Percentiles rank a stretch among this genome's conserved stretches.
Evolutionary conservation across 2,888 invertebrate species (phyloP).

Genomic region (Nebria brevicollis): DNA sequence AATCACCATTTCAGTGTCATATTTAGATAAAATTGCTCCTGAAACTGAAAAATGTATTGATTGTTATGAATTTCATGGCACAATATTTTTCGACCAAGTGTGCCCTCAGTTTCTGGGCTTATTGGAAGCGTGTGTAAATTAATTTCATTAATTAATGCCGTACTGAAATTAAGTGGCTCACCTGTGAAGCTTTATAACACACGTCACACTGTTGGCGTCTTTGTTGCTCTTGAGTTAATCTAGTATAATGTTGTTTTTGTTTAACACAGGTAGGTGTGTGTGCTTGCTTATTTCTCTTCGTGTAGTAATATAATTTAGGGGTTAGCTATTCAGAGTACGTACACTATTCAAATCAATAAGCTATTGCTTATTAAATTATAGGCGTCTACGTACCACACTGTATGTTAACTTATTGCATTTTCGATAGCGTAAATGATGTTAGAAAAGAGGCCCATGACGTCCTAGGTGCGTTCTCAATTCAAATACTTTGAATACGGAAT

Average conservation of each 20-base stretch:
- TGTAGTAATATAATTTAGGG: constrained; percentile 13
- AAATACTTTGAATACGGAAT: too few species aligned
- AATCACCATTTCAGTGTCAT: too few species aligned
- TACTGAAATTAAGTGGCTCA: constrained; percentile 54
- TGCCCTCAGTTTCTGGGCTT: constrained; percentile 51
- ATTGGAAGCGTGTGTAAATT: constrained; percentile 56
- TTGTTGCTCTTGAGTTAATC: not conserved
- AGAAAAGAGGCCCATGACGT: too few species aligned
- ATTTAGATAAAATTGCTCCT: too few species aligned
- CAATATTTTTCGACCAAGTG: constrained; percentile 29
- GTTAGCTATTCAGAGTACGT: constrained; percentile 19
- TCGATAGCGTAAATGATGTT: too few species aligned
- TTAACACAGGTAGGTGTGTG: not conserved
- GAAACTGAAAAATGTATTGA: too few species aligned
- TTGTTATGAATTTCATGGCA: constrained; percentile 8
- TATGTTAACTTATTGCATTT: too few species aligned
- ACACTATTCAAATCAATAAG: constrained; percentile 18
- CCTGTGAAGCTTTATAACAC: constrained; percentile 29
- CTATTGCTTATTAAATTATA: constrained; percentile 16
- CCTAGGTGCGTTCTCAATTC: too few species aligned
- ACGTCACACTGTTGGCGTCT: constrained; percentile 5
- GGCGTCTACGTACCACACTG: not conserved
- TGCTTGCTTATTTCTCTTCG: constrained; percentile 4
- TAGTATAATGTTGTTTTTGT: not conserved
- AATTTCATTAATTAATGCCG: constrained; percentile 57